phyloP scores from a whole-genome alignment of 2,888 invertebrate species.

The Parnassius glacialis region DNA sequence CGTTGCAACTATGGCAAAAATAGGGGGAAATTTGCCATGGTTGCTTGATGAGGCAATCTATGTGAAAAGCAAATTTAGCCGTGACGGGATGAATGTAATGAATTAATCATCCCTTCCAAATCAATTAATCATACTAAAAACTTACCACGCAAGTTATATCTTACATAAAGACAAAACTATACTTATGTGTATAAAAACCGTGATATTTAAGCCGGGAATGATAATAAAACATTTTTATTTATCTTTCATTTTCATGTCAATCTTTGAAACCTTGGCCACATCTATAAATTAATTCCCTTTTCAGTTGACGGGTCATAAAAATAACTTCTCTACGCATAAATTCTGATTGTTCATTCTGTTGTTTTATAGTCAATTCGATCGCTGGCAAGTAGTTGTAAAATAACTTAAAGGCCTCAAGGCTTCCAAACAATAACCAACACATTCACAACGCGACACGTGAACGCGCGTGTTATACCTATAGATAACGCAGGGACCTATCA shows the following conservation, averaged over 20 bases:
- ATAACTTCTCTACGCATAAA: slow-evolving; percentile 59
- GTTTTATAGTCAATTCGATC: slow-evolving; percentile 68
- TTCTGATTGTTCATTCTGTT: slow-evolving; percentile 64
- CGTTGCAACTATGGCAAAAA: no score
- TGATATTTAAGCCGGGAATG: background rate
- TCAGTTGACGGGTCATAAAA: slow-evolving; percentile 53
- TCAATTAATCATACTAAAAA: no score
- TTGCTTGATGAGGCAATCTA: no score
- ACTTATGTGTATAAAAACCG: no score
- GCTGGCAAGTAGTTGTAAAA: slow-evolving; percentile 59
- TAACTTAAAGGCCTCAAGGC: slow-evolving; percentile 64
- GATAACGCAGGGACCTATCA: slow-evolving; percentile 67
- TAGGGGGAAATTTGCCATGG: no score
- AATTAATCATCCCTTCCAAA: no score
- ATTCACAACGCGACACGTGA: slow-evolving; percentile 36
- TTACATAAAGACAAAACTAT: no score
- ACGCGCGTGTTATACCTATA: slow-evolving; percentile 52
- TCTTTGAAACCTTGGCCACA: slow-evolving; percentile 57
- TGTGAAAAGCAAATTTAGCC: no score
- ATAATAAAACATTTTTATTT: slow-evolving; percentile 12
- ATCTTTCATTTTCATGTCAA: slow-evolving; percentile 33
- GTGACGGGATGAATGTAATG: no score
- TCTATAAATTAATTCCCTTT: slow-evolving; percentile 59
- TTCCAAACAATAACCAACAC: slow-evolving; percentile 47
- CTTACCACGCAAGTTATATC: no score